phyloP scores from a whole-genome alignment of 2,797 vertebrate genomes.

The Sciurus carolinensis region DNA sequence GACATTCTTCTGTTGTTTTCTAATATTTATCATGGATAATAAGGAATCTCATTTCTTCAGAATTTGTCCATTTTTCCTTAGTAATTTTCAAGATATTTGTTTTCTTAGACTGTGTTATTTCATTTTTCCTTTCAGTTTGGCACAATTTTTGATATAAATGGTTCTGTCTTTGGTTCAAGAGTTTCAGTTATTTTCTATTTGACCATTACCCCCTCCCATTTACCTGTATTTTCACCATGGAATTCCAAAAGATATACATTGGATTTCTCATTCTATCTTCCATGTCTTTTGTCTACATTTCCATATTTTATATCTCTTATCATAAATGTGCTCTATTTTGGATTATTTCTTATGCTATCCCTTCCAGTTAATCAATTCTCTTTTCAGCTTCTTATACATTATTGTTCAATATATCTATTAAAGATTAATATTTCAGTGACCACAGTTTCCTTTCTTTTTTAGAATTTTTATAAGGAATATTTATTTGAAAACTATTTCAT shows the following conservation, averaged over 20 bases:
- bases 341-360: background rate
- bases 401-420: background rate
- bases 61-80: background rate
- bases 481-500: background rate
- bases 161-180: background rate
- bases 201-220: background rate
- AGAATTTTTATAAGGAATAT: background rate
- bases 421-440: background rate
- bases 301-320: background rate
- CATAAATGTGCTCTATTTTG: background rate
- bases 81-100: background rate
- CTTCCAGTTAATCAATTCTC: background rate
- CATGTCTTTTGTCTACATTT: background rate
- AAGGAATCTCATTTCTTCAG: background rate
- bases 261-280: background rate
- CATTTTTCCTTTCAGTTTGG: conserved; percentile 2
- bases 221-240: background rate
- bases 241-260: background rate
- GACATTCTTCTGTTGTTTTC: background rate
- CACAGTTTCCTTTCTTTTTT: background rate
- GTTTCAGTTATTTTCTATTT: background rate
- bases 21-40: background rate
- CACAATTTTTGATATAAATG: background rate
- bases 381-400: background rate
- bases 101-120: background rate